A percentile compares a stretch with the other conserved stretches of the same genome.
Evolutionary conservation across 2,797 vertebrate species (phyloP).

Genomic region (Phrynocephalus forsythii): DNA sequence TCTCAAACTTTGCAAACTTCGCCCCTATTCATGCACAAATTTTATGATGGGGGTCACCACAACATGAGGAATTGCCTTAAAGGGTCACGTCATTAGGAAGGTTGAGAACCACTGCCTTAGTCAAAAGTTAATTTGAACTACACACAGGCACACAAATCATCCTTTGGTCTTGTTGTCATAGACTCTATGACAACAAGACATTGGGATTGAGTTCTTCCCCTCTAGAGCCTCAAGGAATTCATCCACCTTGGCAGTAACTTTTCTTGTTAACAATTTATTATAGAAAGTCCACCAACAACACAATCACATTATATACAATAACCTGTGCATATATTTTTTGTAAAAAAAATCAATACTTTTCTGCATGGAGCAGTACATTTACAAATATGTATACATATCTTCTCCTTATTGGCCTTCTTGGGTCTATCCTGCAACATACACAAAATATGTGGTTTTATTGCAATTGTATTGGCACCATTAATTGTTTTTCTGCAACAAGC

Average conservation of each 20-base stretch:
- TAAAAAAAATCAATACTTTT: background rate
- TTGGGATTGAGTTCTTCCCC: background rate
- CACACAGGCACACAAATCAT: background rate
- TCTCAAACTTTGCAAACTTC: too few species aligned
- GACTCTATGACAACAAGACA: background rate
- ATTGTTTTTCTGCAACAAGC: background rate
- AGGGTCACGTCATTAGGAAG: too few species aligned
- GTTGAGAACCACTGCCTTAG: background rate
- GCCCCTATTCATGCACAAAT: too few species aligned
- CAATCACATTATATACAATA: conserved; percentile 5
- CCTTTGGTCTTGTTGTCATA: too few species aligned
- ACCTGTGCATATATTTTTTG: background rate
- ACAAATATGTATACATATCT: background rate
- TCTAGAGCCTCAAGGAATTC: background rate
- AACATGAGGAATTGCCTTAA: too few species aligned
- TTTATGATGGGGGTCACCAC: too few species aligned
- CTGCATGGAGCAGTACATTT: background rate
- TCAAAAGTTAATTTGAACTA: background rate
- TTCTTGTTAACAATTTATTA: conserved; percentile 18
- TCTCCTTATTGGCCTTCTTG: background rate
- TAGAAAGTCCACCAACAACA: conserved; percentile 7
- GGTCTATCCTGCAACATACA: background rate
- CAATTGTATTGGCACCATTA: background rate
- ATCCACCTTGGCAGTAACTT: background rate
- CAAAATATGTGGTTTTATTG: background rate